Evolutionary conservation across 2,888 invertebrate genomes (phyloP), one percentile per base, ranked within the genome.

Genomic region (Prenolepis imparis): DNA sequence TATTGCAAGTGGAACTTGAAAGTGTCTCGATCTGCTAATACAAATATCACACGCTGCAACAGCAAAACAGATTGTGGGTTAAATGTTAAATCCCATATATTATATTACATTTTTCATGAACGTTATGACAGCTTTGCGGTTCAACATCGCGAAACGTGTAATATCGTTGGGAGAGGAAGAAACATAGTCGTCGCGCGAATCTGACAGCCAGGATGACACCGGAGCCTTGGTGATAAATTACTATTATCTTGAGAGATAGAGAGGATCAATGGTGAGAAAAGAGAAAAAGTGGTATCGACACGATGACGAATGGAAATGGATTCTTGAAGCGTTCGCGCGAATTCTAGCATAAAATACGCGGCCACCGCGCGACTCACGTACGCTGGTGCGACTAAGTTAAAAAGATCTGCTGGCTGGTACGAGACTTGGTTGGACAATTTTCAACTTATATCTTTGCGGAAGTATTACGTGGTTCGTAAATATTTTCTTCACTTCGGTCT

Each of bases 271-370:
- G 61, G 55, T 36, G 67, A 55, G 52, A 80, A 68, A 83, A 80
- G 67, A 70, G 52, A 80, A 68, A 80, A 80, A 68, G 44, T 6
- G 55, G 4, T 48, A 83, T 80, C 44, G 82, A 70, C 68, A 57
- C 18, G 36, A 63, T 57, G 83, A 73, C 55, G 68, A 84, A 57
- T 84, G 67, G 70, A 84, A 84, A 82, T 84, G 68, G 83, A 83
- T 68, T 84, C 68, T 64, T 67, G 66, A 82, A 84, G 52, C 52
- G 82, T 82, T 52, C 55, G 73, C 67, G 68, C n/a, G 44, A 75
- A 82, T 74, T 55, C 36, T n/a, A 44, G 52, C 36, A 55, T 82
- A 63, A 84, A 70, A 84, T 72, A 52, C 55, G 28, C 63, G 59
- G 18, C 44, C 12, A 57, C 0, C 61, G 48, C 63, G 63, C 36